Percentiles rank a stretch among this genome's conserved stretches.
Evolutionary conservation across 1,140 invertebrate species (phyloP).

Genomic region (Caenorhabditis latens): DNA sequence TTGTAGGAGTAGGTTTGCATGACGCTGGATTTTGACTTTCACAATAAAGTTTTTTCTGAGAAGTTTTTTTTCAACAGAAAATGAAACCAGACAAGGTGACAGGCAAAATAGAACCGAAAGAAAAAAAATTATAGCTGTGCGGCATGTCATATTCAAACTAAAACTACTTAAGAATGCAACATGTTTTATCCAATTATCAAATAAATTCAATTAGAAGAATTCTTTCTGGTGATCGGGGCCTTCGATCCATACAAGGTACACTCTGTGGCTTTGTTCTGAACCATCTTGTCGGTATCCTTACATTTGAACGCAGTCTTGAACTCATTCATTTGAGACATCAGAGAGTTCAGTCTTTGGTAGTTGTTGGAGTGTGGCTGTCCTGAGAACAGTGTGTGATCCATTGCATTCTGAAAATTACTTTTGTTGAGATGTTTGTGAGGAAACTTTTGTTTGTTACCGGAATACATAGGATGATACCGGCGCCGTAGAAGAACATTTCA

Average conservation of each 20-base stretch:
- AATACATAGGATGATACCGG: not conserved
- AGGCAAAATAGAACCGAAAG: no score
- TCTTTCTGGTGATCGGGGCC: not conserved
- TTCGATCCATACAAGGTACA: not conserved
- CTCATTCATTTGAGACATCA: conserved; percentile 28
- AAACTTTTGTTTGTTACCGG: not conserved
- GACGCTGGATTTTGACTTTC: not conserved
- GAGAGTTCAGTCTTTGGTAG: conserved; percentile 33
- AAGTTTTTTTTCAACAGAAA: no score
- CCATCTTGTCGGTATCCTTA: conserved; percentile 12
- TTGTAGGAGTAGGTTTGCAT: not conserved
- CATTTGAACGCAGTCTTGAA: not conserved
- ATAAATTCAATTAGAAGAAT: no score
- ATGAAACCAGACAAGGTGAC: no score
- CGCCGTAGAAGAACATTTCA: conserved; percentile 29
- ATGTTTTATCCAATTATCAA: no score
- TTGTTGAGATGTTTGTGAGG: not conserved
- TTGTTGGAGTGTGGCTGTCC: not conserved
- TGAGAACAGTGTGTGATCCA: not conserved
- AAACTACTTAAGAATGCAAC: no score
- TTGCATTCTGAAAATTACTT: conserved; percentile 3
- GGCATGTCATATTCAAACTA: no score
- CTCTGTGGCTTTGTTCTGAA: not conserved
- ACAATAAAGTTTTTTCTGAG: not conserved
- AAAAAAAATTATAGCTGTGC: no score